Percentiles rank a stretch among this genome's conserved stretches.
These are phyloP conservation scores for Phortica magna DNA, from an alignment of 2,888 invertebrate genomes.

Conservation along the genomic window DNA sequence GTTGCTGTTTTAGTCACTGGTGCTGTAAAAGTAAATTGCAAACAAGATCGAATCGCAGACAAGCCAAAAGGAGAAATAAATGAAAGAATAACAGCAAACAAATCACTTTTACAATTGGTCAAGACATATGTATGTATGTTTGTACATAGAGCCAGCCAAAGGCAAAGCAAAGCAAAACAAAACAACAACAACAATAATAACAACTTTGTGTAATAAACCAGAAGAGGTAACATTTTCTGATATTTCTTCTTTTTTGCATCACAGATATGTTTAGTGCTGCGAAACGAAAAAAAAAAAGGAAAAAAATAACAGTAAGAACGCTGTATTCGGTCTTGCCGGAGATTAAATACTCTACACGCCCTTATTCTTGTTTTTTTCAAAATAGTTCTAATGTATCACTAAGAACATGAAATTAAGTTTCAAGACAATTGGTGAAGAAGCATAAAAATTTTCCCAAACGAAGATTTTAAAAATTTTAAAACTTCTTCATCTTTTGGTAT, in stretches of 20 bases:
- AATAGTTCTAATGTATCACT: not conserved
- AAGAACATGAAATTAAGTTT: not conserved
- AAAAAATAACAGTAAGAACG: not conserved
- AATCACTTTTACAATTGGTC: conserved; percentile 46
- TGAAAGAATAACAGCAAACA: conserved; percentile 33
- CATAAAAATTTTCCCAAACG: no score
- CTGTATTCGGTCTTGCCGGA: not conserved
- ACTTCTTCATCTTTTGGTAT: no score
- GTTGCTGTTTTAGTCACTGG: conserved; percentile 34
- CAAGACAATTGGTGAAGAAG: no score
- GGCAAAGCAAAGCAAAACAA: conserved; percentile 15
- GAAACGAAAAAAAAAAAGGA: conserved; percentile 21
- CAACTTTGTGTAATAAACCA: no score
- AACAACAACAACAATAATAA: not conserved
- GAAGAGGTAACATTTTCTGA: no score
- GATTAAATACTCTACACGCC: not conserved
- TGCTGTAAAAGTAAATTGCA: conserved; percentile 56
- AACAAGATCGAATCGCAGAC: conserved; percentile 40
- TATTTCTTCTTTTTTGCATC: no score
- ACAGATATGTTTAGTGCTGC: no score
- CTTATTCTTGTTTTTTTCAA: not conserved
- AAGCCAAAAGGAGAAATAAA: conserved; percentile 18
- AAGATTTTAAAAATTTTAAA: no score
- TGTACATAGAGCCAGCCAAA: no score
- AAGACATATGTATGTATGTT: not conserved